Evolutionary conservation across 2,888 invertebrate genomes (phyloP).

Genomic region (Ommatoiulus sabulosus): DNA sequence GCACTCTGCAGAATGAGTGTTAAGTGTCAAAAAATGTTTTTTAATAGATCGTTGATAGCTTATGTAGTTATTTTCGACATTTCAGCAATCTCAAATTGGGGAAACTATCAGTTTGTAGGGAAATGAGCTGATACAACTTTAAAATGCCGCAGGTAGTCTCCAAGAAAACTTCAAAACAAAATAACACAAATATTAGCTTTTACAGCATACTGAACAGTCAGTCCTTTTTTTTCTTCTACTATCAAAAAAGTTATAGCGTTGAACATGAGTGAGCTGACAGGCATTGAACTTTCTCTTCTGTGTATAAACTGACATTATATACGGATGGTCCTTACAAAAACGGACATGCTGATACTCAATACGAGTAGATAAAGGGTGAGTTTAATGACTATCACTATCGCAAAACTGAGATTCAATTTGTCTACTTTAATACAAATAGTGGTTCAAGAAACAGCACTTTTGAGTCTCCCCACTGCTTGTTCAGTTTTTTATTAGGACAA

Average conservation of each 20-base stretch:
- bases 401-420: neutral
- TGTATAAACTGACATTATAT: too few relatives aligned
- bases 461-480: neutral
- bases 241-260: too few relatives aligned
- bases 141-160: too few relatives aligned
- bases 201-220: too few relatives aligned
- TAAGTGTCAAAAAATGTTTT: neutral
- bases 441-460: constrained; percentile 13
- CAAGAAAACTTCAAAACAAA: too few relatives aligned
- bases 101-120: neutral
- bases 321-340: too few relatives aligned
- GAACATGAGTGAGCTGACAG: too few relatives aligned
- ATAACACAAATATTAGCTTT: too few relatives aligned
- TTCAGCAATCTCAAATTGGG: neutral
- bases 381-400: neutral
- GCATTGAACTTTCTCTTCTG: too few relatives aligned
- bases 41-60: neutral
- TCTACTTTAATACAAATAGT: neutral
- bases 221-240: too few relatives aligned
- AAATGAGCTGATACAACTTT: neutral
- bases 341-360: too few relatives aligned
- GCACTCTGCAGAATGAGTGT: neutral
- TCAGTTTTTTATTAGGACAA: constrained; percentile 40
- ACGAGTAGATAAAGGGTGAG: neutral
- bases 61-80: neutral